Percentiles rank a stretch among this genome's conserved stretches.
These are phyloP conservation scores for Hydropsyche tenuis DNA, from an alignment of 1,140 invertebrate genomes.

Conservation along the genomic window DNA sequence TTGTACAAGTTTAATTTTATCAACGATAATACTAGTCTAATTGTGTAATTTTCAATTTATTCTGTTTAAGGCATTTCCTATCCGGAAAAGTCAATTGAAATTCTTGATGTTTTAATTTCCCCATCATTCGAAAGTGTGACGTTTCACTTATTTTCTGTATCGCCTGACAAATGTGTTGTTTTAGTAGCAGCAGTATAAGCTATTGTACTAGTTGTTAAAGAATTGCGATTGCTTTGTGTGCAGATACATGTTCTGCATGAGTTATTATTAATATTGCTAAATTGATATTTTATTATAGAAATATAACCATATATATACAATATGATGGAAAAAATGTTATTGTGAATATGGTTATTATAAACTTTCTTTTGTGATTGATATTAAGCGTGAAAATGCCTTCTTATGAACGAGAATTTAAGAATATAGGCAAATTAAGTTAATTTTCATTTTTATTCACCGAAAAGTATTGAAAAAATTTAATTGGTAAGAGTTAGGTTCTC, in stretches of 20 bases:
- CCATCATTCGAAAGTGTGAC: conserved; percentile 22
- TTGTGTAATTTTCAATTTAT: conserved; percentile 11
- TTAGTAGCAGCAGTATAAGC: conserved; percentile 44
- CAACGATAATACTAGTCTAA: conserved; percentile 24
- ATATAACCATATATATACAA: conserved; percentile 34
- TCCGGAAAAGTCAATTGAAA: neutral
- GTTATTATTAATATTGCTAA: conserved; percentile 49
- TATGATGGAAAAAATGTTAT: conserved; percentile 30
- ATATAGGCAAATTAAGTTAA: conserved; percentile 27
- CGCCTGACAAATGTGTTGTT: conserved; percentile 39
- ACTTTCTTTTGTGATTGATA: conserved; percentile 41
- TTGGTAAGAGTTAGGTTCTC: conserved; percentile 24
- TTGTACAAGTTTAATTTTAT: conserved; percentile 24
- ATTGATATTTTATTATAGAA: conserved; percentile 50
- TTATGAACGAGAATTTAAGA: conserved; percentile 36
- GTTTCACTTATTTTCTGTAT: conserved; percentile 39
- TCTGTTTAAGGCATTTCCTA: neutral
- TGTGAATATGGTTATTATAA: conserved; percentile 40
- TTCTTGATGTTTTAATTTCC: neutral
- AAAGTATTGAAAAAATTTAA: conserved; percentile 29
- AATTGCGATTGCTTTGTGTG: conserved; percentile 46
- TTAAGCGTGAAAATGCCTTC: conserved; percentile 46
- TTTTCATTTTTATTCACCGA: conserved; percentile 18
- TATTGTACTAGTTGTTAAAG: conserved; percentile 49
- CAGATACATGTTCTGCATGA: conserved; percentile 46